These are phyloP conservation scores for Rhopalosiphum maidis DNA, from an alignment of 1,140 invertebrate genomes.

Conservation along the genomic window DNA sequence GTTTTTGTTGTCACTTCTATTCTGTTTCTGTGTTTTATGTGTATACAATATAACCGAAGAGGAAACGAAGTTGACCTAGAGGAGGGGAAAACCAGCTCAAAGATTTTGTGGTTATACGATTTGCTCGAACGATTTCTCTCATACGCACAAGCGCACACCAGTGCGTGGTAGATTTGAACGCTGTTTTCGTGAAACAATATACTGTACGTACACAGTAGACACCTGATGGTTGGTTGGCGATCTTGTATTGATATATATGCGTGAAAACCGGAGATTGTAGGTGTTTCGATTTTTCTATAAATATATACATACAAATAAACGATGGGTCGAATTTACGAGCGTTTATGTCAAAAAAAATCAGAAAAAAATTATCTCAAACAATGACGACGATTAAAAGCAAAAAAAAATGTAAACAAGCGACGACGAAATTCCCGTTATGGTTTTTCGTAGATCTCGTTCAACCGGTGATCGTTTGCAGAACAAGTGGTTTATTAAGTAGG, in stretches of 20 bases:
- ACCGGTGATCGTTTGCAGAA: background rate
- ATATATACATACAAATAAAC: background rate
- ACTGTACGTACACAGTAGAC: background rate
- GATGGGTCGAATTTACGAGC: background rate
- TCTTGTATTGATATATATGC: background rate
- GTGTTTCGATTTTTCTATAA: background rate
- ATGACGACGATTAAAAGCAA: background rate
- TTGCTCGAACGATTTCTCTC: slow-evolving; percentile 20
- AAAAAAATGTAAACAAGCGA: background rate
- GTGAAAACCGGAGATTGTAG: background rate
- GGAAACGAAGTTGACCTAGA: background rate
- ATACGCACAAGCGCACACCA: background rate
- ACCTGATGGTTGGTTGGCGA: background rate
- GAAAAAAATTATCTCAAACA: background rate
- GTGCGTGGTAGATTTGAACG: background rate
- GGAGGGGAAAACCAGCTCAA: background rate
- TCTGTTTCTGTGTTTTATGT: background rate
- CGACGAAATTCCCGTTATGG: background rate
- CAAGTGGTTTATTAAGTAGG: background rate
- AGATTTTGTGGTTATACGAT: slow-evolving; percentile 23
- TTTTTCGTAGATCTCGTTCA: background rate
- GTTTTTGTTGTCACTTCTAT: background rate
- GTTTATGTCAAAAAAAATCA: background rate
- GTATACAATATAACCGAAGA: background rate
- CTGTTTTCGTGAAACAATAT: background rate